Evolutionary conservation across 2,888 invertebrate genomes (phyloP).

Genomic region (Odontocolon sp.): DNA sequence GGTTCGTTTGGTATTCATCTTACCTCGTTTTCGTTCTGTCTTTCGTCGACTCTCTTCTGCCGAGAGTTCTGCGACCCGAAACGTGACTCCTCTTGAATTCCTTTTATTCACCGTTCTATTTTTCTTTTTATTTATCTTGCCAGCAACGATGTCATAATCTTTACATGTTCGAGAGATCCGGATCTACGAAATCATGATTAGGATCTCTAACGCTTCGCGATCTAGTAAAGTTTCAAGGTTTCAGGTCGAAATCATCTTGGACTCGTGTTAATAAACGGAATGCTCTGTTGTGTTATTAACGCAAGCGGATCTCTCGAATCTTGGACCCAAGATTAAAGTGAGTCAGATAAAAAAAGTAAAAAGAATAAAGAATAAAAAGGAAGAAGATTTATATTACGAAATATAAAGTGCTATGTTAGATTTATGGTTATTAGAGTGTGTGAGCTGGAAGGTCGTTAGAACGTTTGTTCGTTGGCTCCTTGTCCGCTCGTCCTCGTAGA

Average conservation of each 20-base stretch:
- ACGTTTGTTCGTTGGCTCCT: neutral
- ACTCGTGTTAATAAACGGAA: neutral
- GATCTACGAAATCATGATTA: conserved; percentile 2
- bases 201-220: neutral
- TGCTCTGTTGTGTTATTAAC: conserved; percentile 7
- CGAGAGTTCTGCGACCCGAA: conserved; percentile 52
- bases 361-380: neutral
- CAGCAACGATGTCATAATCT: neutral
- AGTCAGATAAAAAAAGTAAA: neutral
- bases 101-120: conserved; percentile 7
- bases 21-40: conserved; percentile 43
- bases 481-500: conserved; percentile 29
- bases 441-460: conserved; percentile 24
- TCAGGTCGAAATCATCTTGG: neutral
- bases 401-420: neutral
- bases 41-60: conserved; percentile 36
- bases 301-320: neutral
- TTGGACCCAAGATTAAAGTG: neutral
- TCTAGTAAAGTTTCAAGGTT: conserved; percentile 14
- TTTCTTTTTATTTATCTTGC: neutral
- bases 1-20: conserved; percentile 69
- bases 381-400: neutral
- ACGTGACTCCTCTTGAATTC: conserved; percentile 50
- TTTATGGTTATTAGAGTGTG: neutral
- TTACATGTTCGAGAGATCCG: conserved; percentile 32